A percentile compares a stretch with the other conserved stretches of the same genome.
These are phyloP conservation scores for Promerops cafer DNA, from an alignment of 2,113 vertebrate species.

Conservation along the genomic window DNA sequence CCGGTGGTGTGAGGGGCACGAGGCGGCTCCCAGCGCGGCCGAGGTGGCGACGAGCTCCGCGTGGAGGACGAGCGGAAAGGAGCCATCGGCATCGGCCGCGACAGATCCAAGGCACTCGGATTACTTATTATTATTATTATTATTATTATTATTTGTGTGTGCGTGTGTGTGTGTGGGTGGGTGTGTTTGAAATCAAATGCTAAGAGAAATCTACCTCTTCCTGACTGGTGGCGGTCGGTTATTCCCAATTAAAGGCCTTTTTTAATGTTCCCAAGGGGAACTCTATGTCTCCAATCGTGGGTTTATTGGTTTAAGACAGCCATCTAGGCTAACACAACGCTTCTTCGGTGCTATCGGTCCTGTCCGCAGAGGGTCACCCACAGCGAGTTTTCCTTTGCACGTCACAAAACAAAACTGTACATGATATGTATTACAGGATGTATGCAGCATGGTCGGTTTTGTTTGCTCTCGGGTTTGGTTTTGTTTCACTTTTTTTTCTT, in stretches of 20 bases:
- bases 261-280: constrained; percentile 41
- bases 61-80: constrained; percentile 84
- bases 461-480: constrained; percentile 55
- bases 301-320: constrained; percentile 83
- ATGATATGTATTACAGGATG: constrained; percentile 98
- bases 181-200: constrained; percentile 80
- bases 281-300: constrained; percentile 77
- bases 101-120: constrained; percentile 97
- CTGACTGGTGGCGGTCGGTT: constrained; percentile 69
- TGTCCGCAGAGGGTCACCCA: constrained; percentile 84
- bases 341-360: constrained; percentile 84
- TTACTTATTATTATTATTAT: constrained; percentile 33
- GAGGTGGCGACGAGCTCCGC: constrained; percentile 75
- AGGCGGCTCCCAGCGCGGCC: constrained; percentile 59
- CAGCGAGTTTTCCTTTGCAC: constrained; percentile 84
- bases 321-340: constrained; percentile 67
- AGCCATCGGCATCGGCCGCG: constrained; percentile 83
- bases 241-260: constrained; percentile 81
- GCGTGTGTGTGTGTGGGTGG: neutral
- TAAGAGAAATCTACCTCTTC: constrained; percentile 83
- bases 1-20: constrained; percentile 75
- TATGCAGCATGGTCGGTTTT: constrained; percentile 89
- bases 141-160: neutral
- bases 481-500: constrained; percentile 60
- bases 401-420: constrained; percentile 95